phyloP scores from a whole-genome alignment of 2,113 vertebrate species.

The Limnothrissa miodon region DNA sequence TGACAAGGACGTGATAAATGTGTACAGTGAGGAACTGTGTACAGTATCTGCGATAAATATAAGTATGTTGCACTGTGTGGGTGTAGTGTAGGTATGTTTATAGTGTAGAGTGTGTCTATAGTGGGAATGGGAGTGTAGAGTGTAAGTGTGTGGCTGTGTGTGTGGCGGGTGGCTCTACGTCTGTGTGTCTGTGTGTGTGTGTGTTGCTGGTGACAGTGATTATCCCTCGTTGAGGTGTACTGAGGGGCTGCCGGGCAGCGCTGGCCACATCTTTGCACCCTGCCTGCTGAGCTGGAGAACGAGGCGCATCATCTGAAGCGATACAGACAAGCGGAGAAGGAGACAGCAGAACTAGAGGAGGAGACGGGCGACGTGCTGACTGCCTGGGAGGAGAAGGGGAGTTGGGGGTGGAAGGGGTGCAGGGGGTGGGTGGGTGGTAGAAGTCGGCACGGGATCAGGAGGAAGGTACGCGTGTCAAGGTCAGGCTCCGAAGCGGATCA shows the following conservation, averaged over 20 bases:
- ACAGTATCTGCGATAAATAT: not conserved
- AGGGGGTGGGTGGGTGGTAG: not conserved
- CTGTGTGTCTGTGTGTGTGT: conserved; percentile 8
- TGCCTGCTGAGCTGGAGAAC: conserved; percentile 39
- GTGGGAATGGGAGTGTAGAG: not conserved
- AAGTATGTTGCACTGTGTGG: not conserved
- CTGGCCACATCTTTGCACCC: conserved; percentile 51
- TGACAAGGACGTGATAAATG: too few species aligned
- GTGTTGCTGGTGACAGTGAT: conserved; percentile 30
- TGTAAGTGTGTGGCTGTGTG: not conserved
- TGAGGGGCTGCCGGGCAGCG: conserved; percentile 24
- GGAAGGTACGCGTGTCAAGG: conserved; percentile 22
- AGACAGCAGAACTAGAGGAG: not conserved
- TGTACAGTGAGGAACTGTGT: too few species aligned
- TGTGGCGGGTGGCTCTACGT: too few species aligned
- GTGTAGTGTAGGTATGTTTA: not conserved
- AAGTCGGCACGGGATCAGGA: not conserved
- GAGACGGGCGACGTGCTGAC: not conserved
- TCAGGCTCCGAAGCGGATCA: not conserved
- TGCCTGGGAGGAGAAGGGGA: not conserved
- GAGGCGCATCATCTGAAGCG: conserved; percentile 20
- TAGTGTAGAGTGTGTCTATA: not conserved
- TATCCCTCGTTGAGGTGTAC: conserved; percentile 51
- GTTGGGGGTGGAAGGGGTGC: not conserved
- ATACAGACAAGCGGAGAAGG: not conserved